These are phyloP conservation scores for Bambusicola thoracicus DNA, from an alignment of 2,113 vertebrate genomes.

Conservation along the genomic window DNA sequence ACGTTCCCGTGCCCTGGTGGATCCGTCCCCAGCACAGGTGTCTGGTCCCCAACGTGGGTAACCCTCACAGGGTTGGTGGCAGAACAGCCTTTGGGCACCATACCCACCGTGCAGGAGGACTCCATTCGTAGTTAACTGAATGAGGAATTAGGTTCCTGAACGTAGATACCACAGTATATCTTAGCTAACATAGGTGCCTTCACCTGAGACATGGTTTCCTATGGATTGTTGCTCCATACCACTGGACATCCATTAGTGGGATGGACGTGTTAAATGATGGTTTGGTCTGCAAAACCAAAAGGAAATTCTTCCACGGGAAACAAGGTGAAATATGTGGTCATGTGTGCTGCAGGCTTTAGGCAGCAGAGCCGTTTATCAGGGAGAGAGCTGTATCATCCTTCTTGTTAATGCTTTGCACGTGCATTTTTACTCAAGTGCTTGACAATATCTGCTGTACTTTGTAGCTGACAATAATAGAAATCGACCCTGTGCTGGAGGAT, in stretches of 20 bases:
- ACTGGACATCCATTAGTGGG: not conserved
- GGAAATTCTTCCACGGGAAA: constrained; percentile 29
- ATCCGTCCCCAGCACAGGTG: not conserved
- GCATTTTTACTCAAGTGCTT: constrained; percentile 31
- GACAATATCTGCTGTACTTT: constrained; percentile 17
- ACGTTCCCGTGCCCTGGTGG: not conserved
- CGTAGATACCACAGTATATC: not conserved
- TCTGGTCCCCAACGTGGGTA: not conserved
- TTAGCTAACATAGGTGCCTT: not conserved
- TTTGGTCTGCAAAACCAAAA: not conserved
- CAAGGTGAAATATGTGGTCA: not conserved
- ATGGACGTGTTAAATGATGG: not conserved
- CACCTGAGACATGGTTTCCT: not conserved
- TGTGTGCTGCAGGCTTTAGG: not conserved
- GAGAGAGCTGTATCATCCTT: not conserved
- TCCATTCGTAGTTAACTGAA: not conserved
- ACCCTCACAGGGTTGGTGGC: not conserved
- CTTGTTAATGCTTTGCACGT: constrained; percentile 20
- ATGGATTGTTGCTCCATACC: not conserved
- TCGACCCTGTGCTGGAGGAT: not conserved
- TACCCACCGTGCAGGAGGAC: not conserved
- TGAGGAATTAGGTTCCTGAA: not conserved
- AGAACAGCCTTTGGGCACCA: accelerated
- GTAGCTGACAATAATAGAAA: not conserved
- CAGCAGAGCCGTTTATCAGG: not conserved